A percentile compares a stretch with the other conserved stretches of the same genome.
phyloP scores from a whole-genome alignment of 2,113 vertebrate species.

The Sialia sialis region DNA sequence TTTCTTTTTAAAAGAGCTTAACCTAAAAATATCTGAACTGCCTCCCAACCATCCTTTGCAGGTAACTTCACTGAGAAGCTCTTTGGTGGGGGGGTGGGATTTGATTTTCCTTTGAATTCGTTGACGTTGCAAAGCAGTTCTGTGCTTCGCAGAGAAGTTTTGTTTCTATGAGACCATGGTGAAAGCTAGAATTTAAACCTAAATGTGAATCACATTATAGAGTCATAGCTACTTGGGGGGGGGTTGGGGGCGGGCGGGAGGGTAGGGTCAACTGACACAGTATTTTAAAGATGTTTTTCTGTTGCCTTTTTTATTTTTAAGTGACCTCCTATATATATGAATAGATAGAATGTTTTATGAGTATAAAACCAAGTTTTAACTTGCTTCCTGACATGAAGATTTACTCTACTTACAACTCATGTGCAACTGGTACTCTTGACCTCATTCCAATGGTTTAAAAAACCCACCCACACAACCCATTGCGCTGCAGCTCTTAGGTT shows the following conservation, averaged over 20 bases:
- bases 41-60: constrained; percentile 11
- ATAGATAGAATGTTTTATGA: constrained; percentile 68
- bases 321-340: constrained; percentile 71
- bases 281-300: constrained; percentile 67
- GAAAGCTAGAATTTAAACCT: constrained; percentile 65
- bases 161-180: constrained; percentile 66
- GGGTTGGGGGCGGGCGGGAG: not conserved
- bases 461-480: constrained; percentile 53
- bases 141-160: constrained; percentile 61
- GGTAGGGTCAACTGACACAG: constrained; percentile 61
- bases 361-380: constrained; percentile 61
- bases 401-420: constrained; percentile 65
- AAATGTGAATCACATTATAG: constrained; percentile 61
- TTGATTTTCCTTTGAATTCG: constrained; percentile 27
- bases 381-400: constrained; percentile 65
- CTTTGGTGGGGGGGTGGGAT: not conserved
- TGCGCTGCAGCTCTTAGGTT: constrained; percentile 55
- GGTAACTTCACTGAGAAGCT: constrained; percentile 32
- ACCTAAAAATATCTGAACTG: constrained; percentile 31
- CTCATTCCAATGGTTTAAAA: constrained; percentile 63
- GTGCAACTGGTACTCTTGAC: constrained; percentile 75
- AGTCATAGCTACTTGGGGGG: constrained; percentile 43
- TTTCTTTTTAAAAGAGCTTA: constrained; percentile 65
- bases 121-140: constrained; percentile 62
- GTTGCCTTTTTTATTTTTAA: constrained; percentile 74